These are phyloP conservation scores for Hydriomena furcata DNA, from an alignment of 2,888 invertebrate genomes.

Conservation along the genomic window DNA sequence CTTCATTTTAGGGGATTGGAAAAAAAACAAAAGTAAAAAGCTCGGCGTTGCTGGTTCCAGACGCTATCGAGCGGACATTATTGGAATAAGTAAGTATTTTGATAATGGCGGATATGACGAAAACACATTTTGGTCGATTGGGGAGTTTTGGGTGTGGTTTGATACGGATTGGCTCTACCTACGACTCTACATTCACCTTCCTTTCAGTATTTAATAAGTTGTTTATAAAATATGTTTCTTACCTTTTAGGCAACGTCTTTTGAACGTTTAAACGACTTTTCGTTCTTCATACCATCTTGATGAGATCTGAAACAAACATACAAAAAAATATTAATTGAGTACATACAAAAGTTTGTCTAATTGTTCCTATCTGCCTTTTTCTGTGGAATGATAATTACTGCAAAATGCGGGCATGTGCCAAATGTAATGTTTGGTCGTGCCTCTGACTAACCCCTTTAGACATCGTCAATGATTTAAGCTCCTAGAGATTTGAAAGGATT, in stretches of 20 bases:
- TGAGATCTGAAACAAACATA: conserved; percentile 64
- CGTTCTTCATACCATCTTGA: conserved; percentile 71
- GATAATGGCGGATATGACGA: conserved; percentile 48
- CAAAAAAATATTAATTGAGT: conserved; percentile 17
- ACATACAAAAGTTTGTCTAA: no score
- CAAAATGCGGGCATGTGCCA: no score
- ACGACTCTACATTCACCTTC: background rate
- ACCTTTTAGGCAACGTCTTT: conserved; percentile 69
- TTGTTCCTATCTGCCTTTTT: no score
- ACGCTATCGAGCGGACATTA: conserved; percentile 43
- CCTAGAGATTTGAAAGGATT: no score
- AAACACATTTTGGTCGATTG: conserved; percentile 28
- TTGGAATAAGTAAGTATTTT: conserved; percentile 35
- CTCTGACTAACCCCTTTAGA: no score
- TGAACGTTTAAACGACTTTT: conserved; percentile 37
- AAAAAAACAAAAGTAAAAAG: conserved; percentile 57
- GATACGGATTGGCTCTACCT: conserved; percentile 13
- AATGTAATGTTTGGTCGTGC: no score
- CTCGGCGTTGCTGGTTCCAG: conserved; percentile 50
- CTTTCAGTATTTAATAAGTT: background rate
- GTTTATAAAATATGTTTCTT: conserved; percentile 30
- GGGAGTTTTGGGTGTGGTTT: conserved; percentile 25
- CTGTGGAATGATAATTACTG: no score
- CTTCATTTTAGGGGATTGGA: conserved; percentile 73
- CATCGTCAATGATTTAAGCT: no score